A percentile compares a stretch with the other conserved stretches of the same genome.
These are phyloP conservation scores for Chaetops frenatus DNA, from an alignment of 2,113 vertebrate genomes.

Conservation along the genomic window DNA sequence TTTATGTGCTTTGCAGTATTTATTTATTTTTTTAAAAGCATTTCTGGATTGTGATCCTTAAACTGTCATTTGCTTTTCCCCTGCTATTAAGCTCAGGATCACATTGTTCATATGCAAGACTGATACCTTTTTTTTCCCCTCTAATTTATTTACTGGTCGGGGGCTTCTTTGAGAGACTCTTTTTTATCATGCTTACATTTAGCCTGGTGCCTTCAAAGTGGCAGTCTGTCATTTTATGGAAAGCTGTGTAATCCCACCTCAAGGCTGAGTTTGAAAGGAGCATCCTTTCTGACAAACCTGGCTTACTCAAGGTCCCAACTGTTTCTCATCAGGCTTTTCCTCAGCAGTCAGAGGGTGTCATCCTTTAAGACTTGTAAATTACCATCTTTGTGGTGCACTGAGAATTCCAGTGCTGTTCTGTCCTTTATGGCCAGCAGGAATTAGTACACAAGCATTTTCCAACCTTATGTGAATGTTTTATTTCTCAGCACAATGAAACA, in stretches of 20 bases:
- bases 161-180: not conserved
- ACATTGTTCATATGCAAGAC: not conserved
- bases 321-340: not conserved
- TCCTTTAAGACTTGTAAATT: not conserved
- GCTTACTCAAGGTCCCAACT: not conserved
- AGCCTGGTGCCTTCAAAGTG: not conserved
- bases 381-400: not conserved
- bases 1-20: not conserved
- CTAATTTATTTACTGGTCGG: not conserved
- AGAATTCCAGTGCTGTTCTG: not conserved
- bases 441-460: not conserved
- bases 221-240: not conserved
- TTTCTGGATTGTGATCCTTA: not conserved
- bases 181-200: not conserved
- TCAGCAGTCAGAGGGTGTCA: not conserved
- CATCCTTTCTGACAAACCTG: not conserved
- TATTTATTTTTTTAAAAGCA: not conserved
- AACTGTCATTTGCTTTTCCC: not conserved
- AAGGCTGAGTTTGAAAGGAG: not conserved
- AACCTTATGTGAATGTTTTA: not conserved
- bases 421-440: not conserved
- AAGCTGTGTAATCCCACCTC: not conserved
- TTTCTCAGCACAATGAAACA: not conserved
- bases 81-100: not conserved
- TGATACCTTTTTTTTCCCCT: not conserved